phyloP scores from a whole-genome alignment of 1,140 invertebrate genomes.

The Zaprionus tsacasi region DNA sequence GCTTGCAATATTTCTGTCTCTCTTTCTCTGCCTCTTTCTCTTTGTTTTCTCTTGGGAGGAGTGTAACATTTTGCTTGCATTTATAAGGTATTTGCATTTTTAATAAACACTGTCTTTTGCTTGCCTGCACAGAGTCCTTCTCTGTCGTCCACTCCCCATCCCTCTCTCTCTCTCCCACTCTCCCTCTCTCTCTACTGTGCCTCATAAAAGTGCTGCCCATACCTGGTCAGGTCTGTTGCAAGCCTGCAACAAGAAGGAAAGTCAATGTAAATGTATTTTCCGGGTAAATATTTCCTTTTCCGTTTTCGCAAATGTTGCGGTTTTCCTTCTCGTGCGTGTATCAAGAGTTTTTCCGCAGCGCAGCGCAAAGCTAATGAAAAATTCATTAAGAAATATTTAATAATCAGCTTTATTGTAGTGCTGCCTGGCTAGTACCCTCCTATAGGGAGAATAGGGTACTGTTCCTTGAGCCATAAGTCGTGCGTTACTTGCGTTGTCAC shows the following conservation, averaged over 20 bases:
- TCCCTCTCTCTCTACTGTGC: not conserved
- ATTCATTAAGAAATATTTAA: constrained; percentile 79
- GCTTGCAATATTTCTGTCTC: not conserved
- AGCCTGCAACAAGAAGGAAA: not conserved
- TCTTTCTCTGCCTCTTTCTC: not conserved
- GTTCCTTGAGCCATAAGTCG: constrained; percentile 48
- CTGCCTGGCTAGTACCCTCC: too few relatives aligned
- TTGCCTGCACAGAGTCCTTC: constrained; percentile 2
- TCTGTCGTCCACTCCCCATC: not conserved
- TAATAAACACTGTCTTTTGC: constrained; percentile 58
- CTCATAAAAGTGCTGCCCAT: constrained; percentile 8
- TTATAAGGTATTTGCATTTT: constrained; percentile 74
- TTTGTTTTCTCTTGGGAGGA: constrained; percentile 13
- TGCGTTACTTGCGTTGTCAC: constrained; percentile 68
- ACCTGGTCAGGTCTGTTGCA: not conserved
- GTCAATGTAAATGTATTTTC: constrained; percentile 32
- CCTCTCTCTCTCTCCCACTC: not conserved
- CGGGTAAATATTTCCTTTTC: constrained; percentile 57
- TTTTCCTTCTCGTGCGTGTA: constrained; percentile 5
- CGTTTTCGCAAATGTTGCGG: constrained; percentile 29
- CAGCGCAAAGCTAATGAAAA: constrained; percentile 41
- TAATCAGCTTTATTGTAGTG: constrained; percentile 67
- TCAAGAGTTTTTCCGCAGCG: constrained; percentile 28
- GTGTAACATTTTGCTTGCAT: constrained; percentile 69
- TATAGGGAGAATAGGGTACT: too few relatives aligned